These are phyloP conservation scores for Entomobrya multifasciata DNA, from an alignment of 2,888 invertebrate species.

Conservation along the genomic window DNA sequence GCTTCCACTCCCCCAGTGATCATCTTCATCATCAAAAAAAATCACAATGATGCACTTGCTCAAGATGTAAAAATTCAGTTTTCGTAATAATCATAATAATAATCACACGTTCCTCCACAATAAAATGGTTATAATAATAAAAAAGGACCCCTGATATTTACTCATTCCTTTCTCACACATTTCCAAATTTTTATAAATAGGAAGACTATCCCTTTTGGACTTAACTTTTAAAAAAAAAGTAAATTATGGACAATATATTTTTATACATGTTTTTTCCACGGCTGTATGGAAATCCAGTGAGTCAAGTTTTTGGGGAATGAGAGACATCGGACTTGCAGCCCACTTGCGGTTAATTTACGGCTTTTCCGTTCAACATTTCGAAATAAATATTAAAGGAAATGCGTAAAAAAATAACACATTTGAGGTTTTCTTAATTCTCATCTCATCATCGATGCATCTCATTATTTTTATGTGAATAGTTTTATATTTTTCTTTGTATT, in stretches of 20 bases:
- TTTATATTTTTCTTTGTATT: constrained; percentile 18
- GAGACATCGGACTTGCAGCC: constrained; percentile 61
- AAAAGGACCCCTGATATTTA: constrained; percentile 37
- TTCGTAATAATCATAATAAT: constrained; percentile 66
- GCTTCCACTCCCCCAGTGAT: constrained; percentile 13
- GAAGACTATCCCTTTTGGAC: not conserved
- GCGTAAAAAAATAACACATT: constrained; percentile 65
- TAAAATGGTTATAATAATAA: constrained; percentile 7
- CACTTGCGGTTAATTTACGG: constrained; percentile 73
- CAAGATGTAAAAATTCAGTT: not conserved
- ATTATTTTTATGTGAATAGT: constrained; percentile 38
- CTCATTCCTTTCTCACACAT: constrained; percentile 60
- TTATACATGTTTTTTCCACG: not conserved
- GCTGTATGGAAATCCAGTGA: not conserved
- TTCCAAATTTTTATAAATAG: not conserved
- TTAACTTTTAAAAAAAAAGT: constrained; percentile 25
- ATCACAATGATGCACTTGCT: constrained; percentile 34
- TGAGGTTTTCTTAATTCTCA: constrained; percentile 47
- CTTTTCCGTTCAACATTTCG: constrained; percentile 20
- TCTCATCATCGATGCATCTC: constrained; percentile 54
- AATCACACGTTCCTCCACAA: constrained; percentile 57
- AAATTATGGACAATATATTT: constrained; percentile 60
- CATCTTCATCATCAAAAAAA: constrained; percentile 1
- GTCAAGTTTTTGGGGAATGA: not conserved
- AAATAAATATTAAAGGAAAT: constrained; percentile 60